Percentiles rank a stretch among this genome's conserved stretches.
These are phyloP conservation scores for Panagrolaimus sp. DNA, from an alignment of 1,140 invertebrate genomes.

Conservation along the genomic window DNA sequence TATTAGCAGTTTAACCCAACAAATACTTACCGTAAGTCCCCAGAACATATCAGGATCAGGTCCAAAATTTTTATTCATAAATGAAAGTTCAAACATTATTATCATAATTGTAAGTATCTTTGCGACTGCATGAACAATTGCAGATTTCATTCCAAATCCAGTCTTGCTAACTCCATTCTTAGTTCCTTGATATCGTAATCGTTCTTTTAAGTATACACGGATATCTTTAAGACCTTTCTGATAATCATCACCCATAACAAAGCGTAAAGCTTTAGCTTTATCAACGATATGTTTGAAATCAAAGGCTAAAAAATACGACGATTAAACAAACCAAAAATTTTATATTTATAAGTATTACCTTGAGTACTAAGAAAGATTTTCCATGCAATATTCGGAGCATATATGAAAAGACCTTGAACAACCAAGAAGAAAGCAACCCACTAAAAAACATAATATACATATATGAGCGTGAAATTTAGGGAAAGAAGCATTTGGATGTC, in stretches of 20 bases:
- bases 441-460: background rate
- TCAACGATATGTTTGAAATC: background rate
- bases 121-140: background rate
- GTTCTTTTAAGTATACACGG: background rate
- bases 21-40: background rate
- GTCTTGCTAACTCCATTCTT: background rate
- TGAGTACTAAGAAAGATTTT: background rate
- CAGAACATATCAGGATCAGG: background rate
- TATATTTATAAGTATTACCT: conserved; percentile 1
- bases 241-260: background rate
- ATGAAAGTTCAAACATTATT: background rate
- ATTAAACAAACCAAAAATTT: background rate
- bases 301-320: background rate
- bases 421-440: background rate
- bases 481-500: too few species aligned
- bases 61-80: conserved; percentile 2
- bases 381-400: background rate
- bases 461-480: too few species aligned
- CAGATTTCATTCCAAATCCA: background rate
- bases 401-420: background rate
- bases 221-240: background rate
- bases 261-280: background rate
- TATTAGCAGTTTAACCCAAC: too few species aligned
- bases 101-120: background rate
- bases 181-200: background rate